Evolutionary conservation across 2,888 invertebrate species (phyloP).

Genomic region (Stenotaenia linearis): DNA sequence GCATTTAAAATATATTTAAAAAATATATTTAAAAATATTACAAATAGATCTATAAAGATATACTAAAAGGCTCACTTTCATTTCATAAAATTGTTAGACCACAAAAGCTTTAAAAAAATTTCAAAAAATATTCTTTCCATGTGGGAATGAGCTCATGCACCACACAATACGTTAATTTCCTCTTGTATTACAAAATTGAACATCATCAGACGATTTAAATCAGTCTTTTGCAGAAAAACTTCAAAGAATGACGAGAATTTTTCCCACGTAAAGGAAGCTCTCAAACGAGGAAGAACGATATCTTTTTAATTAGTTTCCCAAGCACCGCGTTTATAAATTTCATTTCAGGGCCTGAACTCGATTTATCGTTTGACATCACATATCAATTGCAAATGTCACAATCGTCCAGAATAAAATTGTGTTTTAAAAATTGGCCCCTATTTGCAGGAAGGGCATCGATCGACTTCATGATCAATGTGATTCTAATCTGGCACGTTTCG

Average conservation of each 20-base stretch:
- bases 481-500: constrained; percentile 5
- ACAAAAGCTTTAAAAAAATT: no score
- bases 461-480: not conserved
- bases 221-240: not conserved
- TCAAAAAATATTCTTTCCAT: no score
- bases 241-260: not conserved
- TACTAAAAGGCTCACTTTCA: no score
- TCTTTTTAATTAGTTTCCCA: not conserved
- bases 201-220: not conserved
- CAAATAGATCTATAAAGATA: no score
- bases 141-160: not conserved
- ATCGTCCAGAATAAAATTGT: not conserved
- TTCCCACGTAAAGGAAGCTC: not conserved
- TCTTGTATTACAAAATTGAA: not conserved
- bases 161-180: not conserved
- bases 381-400: not conserved
- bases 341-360: not conserved
- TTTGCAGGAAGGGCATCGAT: not conserved
- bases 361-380: not conserved
- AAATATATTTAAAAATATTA: no score
- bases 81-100: no score
- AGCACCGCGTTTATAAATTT: not conserved
- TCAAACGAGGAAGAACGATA: not conserved
- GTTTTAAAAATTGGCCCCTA: not conserved
- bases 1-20: no score